Evolutionary conservation across 1,140 invertebrate species (phyloP).

Genomic region (Drosophila truncata): DNA sequence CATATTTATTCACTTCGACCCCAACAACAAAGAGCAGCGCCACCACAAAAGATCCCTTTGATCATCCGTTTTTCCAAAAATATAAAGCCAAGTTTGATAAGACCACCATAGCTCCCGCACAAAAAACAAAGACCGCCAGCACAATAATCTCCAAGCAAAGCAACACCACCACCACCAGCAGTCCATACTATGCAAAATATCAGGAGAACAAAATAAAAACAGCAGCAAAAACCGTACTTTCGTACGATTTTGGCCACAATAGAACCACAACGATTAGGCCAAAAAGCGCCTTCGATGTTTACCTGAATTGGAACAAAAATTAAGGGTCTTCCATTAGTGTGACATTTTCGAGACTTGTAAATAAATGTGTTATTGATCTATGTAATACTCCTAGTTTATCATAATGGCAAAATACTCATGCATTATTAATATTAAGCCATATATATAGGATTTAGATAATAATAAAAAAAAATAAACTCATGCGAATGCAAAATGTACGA

Average conservation of each 20-base stretch:
- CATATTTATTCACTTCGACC: conserved; percentile 63
- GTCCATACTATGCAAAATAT: conserved; percentile 67
- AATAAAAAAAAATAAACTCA: conserved; percentile 64
- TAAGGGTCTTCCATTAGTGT: conserved; percentile 7
- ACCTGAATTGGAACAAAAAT: conserved; percentile 51
- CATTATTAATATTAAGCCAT: conserved; percentile 62
- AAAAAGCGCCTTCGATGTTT: conserved; percentile 41
- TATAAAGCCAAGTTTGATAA: conserved; percentile 54
- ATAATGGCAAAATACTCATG: conserved; percentile 63
- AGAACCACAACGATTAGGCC: conserved; percentile 30
- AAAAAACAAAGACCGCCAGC: conserved; percentile 16
- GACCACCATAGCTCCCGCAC: not conserved
- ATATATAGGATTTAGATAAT: conserved; percentile 71
- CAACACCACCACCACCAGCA: conserved; percentile 21
- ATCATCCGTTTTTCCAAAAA: conserved; percentile 71
- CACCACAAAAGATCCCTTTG: conserved; percentile 54
- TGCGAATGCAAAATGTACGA: conserved; percentile 46
- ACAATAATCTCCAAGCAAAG: not conserved
- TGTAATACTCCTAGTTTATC: conserved; percentile 51
- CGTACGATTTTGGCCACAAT: conserved; percentile 51
- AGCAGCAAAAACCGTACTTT: conserved; percentile 52
- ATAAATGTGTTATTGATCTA: conserved; percentile 53
- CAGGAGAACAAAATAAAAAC: conserved; percentile 58
- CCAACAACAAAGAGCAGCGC: conserved; percentile 34
- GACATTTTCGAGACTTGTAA: conserved; percentile 51